These are phyloP conservation scores for Pseudorhiza aurosa DNA, from an alignment of 30 jellyfish, hydroid and myxozoan genomes.

Conservation along the genomic window DNA sequence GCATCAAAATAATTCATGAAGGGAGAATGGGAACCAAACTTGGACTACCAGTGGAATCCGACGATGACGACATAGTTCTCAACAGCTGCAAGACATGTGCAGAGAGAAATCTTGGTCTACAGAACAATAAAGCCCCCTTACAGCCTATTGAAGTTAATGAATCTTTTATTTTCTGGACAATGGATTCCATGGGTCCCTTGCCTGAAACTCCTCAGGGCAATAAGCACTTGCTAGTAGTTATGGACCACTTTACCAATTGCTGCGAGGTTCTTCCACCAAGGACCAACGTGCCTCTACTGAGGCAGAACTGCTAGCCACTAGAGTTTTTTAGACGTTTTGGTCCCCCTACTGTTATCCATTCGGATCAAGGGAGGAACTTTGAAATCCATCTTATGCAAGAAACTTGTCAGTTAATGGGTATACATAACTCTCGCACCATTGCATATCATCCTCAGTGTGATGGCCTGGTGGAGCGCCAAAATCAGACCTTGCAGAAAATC, in stretches of 20 bases:
- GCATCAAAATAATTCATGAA: too few relatives aligned
- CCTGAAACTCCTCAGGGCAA: constrained; percentile 62
- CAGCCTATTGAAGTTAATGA: constrained; percentile 28
- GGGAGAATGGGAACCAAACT: too few relatives aligned
- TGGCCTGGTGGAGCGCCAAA: constrained; percentile 32
- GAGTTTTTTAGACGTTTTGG: constrained; percentile 45
- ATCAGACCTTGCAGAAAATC: constrained; percentile 1
- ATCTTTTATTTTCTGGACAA: constrained; percentile 48
- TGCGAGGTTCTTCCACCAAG: constrained; percentile 42
- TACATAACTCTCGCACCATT: constrained; percentile 54
- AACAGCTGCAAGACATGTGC: constrained; percentile 24
- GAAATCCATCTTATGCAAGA: constrained; percentile 43
- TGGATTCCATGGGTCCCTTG: constrained; percentile 63
- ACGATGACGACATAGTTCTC: too few relatives aligned
- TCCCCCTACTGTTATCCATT: constrained; percentile 49
- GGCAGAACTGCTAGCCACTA: constrained; percentile 37
- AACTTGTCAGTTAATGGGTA: constrained; percentile 34
- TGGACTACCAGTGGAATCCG: too few relatives aligned
- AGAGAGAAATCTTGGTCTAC: neutral
- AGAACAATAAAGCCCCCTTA: constrained; percentile 23
- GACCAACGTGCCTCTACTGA: constrained; percentile 51
- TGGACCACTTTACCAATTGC: constrained; percentile 76
- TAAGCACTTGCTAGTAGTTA: constrained; percentile 52
- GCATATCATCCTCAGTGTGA: constrained; percentile 64
- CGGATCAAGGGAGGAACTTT: constrained; percentile 67